Evolutionary conservation across 2,113 vertebrate species (phyloP), one percentile per base, ranked within the genome.

Genomic region (Aleadryas rufinucha): DNA sequence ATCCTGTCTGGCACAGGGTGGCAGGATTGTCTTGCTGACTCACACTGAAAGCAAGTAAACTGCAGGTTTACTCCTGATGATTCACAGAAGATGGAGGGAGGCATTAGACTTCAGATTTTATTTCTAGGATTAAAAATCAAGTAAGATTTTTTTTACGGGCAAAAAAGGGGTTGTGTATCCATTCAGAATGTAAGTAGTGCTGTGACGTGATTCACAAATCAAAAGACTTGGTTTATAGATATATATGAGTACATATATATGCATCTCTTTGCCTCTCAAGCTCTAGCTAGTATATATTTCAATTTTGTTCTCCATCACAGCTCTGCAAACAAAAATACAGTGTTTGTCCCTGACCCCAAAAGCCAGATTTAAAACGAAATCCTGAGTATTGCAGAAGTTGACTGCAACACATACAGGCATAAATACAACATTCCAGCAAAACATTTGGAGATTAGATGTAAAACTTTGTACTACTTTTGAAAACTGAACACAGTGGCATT

Each of bases 11-110:
- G 65, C 83, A 95, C 83, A 81, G 60, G 42, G 72, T 74, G 89
- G 76, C 95, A 92, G 91, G 19, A 84, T 81, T 89, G 76, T 75
- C 83, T 42, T 66, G 31, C 80, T 78, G 66, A 85, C 79, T 95
- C 45, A 76, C 23, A 15, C 26, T 50, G 17, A 13, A 39, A 88
- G 53, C 9, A 41, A 35, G 33, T 27, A 76, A 93, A 87, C 7
- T 12, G 30, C 42, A 92, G 31, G 6, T 74, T 83, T 84, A 39
- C 47, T 92, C 37, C 66, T 85, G 79, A 53, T 83, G 78, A 85
- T 44, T 90, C 70, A 79, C 24, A 65, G 35, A 63, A 41, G 21
- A 61, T 33, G 27, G 53, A 11, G 12, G 33, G 37, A 71, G 4
- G 18, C n/a, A 53, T 39, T 59, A 92, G n/a, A 69, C 17, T 80